Evolutionary conservation across 2,113 vertebrate genomes (phyloP).

Genomic region (Canis aureus): DNA sequence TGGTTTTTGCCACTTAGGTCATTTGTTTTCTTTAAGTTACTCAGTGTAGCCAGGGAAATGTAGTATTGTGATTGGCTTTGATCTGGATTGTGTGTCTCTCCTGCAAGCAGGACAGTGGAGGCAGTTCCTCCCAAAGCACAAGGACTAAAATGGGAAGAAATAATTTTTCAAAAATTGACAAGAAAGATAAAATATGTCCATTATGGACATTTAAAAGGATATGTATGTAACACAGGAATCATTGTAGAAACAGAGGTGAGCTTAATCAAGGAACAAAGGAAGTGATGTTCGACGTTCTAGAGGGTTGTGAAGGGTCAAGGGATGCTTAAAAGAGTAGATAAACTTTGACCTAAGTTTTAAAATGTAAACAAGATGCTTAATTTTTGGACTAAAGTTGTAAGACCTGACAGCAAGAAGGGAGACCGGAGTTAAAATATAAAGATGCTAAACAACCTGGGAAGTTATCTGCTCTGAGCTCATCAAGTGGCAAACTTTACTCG

Average conservation of each 20-base stretch:
- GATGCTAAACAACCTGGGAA: background rate
- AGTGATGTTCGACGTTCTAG: background rate
- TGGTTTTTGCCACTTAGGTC: background rate
- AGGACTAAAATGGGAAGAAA: background rate
- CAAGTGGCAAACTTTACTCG: background rate
- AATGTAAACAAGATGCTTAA: conserved; percentile 24
- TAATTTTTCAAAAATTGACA: background rate
- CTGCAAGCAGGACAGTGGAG: background rate
- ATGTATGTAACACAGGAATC: background rate
- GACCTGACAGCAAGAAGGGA: background rate
- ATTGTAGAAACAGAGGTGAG: background rate
- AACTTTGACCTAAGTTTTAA: background rate
- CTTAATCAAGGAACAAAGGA: background rate
- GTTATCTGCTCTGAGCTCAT: background rate
- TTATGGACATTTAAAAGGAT: background rate
- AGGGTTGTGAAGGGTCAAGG: background rate
- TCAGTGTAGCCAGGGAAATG: background rate
- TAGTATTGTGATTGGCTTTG: background rate
- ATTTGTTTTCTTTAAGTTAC: background rate
- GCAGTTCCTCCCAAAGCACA: background rate
- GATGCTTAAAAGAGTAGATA: background rate
- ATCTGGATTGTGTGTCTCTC: background rate
- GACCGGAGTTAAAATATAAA: background rate
- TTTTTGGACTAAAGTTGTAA: background rate
- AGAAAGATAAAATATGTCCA: background rate